Evolutionary conservation across 2,797 vertebrate genomes (phyloP), one percentile per base, ranked within the genome.

Genomic region (Sebastolobus alascanus): DNA sequence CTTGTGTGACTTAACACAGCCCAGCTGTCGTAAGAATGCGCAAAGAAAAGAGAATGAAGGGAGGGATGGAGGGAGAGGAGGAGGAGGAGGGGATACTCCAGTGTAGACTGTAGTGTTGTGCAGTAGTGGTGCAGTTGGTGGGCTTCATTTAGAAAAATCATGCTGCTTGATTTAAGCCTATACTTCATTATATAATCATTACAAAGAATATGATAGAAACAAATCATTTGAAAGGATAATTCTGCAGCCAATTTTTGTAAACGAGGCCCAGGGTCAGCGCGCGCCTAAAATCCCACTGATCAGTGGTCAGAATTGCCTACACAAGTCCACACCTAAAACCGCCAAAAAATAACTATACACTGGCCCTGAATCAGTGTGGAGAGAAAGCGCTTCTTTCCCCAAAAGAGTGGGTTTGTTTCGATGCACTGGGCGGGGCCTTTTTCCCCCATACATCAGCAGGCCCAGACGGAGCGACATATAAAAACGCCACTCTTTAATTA

Each of bases 1-100:
- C 82, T 85, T 67, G 89, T 83, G 87, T 92, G 93, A 92, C 92
- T 82, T 79, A 91, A 90, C 93, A 95, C 96, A 96, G 95, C 94
- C 94, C 95, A 95, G 96, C 95, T 96, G 96, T 95, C 81, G 83
- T 94, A 91, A 92, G 86, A 94, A 94, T 87, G 84, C 83, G 66
- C 64, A 80, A 87, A 80, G 56, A 77, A 80, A 78, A 74, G 27
- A 74, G 68, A 80, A 83, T 68, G 77, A 31, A 72, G 16, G 83
- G 68, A 79, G n/a, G 76, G 58, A 54, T 12, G 72, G 50, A 40
- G 40, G 20, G 25, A 55, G 59, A 38, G 52, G 66, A 43, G 40
- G 72, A 37, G 56, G 67, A 31, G 52, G 70, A 35, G 78, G 85
- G 80, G 84, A 82, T 73, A 90, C 90, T 92, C 93, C 93, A 95